These are phyloP conservation scores for Hemicentrotus pulcherrimus DNA, from an alignment of 35 echinoderm and acorn worm genomes.

Conservation along the genomic window DNA sequence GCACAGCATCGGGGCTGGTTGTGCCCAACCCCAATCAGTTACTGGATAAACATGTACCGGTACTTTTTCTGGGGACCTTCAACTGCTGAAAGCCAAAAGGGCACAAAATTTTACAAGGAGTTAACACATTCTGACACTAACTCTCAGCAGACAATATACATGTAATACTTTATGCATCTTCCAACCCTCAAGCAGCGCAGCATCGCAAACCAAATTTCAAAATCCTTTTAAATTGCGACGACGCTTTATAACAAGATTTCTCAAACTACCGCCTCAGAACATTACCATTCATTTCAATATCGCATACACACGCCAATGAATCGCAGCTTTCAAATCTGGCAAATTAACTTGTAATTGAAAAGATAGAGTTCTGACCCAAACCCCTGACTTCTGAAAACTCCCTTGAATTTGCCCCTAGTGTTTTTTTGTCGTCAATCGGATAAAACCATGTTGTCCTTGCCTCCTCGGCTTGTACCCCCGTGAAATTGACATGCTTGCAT, in stretches of 20 bases:
- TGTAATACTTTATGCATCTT: not conserved
- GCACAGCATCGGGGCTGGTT: no score
- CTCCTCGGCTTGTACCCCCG: not conserved
- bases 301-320: not conserved
- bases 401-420: not conserved
- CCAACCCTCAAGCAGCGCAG: not conserved
- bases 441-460: not conserved
- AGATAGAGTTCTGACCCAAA: not conserved
- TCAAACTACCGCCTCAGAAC: not conserved
- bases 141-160: no score
- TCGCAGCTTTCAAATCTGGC: not conserved
- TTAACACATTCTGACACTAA: no score
- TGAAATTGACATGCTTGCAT: not conserved
- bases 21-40: no score
- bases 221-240: not conserved
- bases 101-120: no score
- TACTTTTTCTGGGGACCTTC: no score
- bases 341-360: constrained; percentile 20
- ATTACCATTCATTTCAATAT: not conserved
- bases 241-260: not conserved
- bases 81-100: no score
- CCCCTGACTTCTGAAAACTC: not conserved
- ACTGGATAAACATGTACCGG: no score
- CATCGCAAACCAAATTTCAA: not conserved
- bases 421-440: not conserved